Conservation (phyloP, 2,113 vertebrate species). For the Vimba vimba region DNA sequence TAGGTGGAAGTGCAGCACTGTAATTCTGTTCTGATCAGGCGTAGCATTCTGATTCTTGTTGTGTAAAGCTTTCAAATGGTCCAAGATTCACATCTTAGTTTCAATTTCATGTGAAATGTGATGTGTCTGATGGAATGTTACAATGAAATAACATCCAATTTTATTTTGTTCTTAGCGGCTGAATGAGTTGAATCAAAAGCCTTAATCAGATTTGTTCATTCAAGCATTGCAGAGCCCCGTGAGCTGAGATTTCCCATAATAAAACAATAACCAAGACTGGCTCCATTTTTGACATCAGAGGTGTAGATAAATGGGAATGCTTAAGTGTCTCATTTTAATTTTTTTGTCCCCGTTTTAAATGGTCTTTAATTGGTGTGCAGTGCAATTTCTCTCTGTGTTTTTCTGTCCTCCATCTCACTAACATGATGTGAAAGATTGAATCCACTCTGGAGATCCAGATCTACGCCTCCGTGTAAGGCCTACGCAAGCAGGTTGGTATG, state of each 20-base stretch:
- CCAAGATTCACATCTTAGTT: conserved; percentile 32
- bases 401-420: neutral
- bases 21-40: neutral
- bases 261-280: neutral
- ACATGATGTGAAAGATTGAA: neutral
- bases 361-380: neutral
- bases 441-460: neutral
- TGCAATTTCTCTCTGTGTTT: neutral
- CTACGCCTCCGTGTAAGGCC: neutral
- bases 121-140: conserved; percentile 33
- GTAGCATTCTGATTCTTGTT: neutral
- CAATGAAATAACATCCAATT: conserved; percentile 38
- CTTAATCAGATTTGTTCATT: conserved; percentile 37
- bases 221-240: conserved; percentile 4
- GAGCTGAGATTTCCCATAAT: conserved; percentile 10
- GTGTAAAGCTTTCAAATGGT: conserved; percentile 21
- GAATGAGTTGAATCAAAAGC: conserved; percentile 35
- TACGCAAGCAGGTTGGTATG: neutral
- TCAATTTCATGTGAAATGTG: conserved; percentile 23
- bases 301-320: neutral
- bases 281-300: conserved; percentile 2
- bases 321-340: neutral
- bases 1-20: conserved; percentile 50
- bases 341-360: neutral
- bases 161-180: conserved; percentile 3